Conservation (phyloP, 92 coral and sea anemone genomes). For the Pocillopora grandis region DNA sequence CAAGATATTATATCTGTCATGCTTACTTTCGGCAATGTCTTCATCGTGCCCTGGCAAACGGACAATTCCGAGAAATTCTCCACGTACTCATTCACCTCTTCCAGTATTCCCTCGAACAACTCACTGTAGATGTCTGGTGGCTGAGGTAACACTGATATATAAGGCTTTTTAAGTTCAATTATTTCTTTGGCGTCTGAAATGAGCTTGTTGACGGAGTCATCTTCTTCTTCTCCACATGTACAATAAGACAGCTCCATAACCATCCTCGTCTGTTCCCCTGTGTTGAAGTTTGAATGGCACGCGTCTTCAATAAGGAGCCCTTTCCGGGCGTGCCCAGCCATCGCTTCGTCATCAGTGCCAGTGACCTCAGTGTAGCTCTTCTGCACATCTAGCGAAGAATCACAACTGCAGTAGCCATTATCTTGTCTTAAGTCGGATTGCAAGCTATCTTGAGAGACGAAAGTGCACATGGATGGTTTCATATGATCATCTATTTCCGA, state of each 20-base stretch:
- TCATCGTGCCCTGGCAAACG: not conserved
- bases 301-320: conserved; percentile 20
- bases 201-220: not conserved
- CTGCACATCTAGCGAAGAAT: not conserved
- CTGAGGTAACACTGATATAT: not conserved
- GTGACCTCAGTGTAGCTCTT: not conserved
- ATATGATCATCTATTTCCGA: not conserved
- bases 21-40: conserved; percentile 27
- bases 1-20: conserved; percentile 13
- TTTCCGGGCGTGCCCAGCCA: not conserved
- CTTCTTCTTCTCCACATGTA: conserved; percentile 19
- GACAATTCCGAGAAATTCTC: conserved; percentile 25
- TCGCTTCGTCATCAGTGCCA: not conserved
- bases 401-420: not conserved
- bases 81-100: conserved; percentile 36
- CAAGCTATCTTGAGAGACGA: not conserved
- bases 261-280: not conserved
- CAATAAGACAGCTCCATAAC: not conserved
- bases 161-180: conserved; percentile 1
- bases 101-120: conserved; percentile 39
- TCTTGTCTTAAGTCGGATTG: not conserved
- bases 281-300: conserved; percentile 4
- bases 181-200: not conserved
- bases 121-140: conserved; percentile 44
- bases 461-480: not conserved